Percentiles rank a stretch among this genome's conserved stretches.
phyloP scores from a whole-genome alignment of 1,140 invertebrate species.

The Acromyrmex echinatior region DNA sequence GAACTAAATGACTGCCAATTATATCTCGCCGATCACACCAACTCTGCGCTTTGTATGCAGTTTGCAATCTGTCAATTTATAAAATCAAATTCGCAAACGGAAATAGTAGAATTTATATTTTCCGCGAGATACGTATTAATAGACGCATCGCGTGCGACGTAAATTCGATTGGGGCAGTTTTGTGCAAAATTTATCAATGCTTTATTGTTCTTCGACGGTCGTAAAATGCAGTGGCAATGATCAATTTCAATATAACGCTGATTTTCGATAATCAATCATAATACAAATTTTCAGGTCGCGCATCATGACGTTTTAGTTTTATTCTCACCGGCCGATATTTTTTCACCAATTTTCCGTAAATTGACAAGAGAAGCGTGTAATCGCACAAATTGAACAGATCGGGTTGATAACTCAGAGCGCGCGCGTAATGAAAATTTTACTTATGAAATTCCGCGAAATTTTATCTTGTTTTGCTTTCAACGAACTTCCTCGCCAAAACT shows the following conservation, averaged over 20 bases:
- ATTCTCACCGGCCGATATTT: background rate
- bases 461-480: slow-evolving; percentile 28
- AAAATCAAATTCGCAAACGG: slow-evolving; percentile 10
- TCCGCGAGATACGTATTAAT: slow-evolving; percentile 22
- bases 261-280: slow-evolving; percentile 32
- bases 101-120: slow-evolving; percentile 38
- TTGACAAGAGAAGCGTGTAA: background rate
- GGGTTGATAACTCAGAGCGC: slow-evolving; percentile 1
- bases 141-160: background rate
- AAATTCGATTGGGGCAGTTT: slow-evolving; percentile 5
- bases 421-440: slow-evolving; percentile 35
- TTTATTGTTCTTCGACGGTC: background rate
- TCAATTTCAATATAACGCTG: slow-evolving; percentile 22
- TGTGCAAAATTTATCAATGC: background rate
- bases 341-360: background rate
- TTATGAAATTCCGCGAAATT: slow-evolving; percentile 5
- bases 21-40: background rate
- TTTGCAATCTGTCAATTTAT: slow-evolving; percentile 23
- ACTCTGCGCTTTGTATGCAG: background rate
- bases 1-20: background rate
- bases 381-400: slow-evolving; percentile 19
- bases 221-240: background rate
- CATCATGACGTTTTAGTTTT: background rate
- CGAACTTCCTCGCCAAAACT: slow-evolving; percentile 30
- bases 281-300: background rate